Evolutionary conservation across 2,888 invertebrate species (phyloP), one percentile per base, ranked within the genome.

Genomic region (Ornithoptera alexandrae): DNA sequence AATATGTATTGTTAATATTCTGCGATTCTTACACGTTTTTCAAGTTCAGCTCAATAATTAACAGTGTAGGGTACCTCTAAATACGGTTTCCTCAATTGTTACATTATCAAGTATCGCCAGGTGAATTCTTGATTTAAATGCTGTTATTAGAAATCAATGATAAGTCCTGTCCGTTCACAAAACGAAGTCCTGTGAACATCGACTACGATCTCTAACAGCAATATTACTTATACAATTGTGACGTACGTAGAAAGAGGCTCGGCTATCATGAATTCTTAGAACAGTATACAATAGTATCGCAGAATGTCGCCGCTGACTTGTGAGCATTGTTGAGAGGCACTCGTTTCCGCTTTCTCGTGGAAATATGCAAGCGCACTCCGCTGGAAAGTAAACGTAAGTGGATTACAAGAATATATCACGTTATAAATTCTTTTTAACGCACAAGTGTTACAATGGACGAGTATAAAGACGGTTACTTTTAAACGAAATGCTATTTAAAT

Each of bases 341-440:
- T 88, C 84, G 88, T 90, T 92, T 92, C 91, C 91, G 92, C 92
- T 92, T 92, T 92, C 91, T 85, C 91, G 90, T 86, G 89, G 86
- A 92, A 91, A 91, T 91, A 91, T 89, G 90, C 87, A 87, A 81
- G 85, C 89, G 82, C 84, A 83, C 62, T 62, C 84, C 81, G 82
- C 86, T 89, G 89, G 90, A 90, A 90, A 91, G 90, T 85, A 87
- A 85, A 85, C 83, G 80, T 76, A 77, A 76, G 74, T 73, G 74
- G 73, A 76, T 77, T 80, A 78, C 79, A 76, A 79, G 79, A 80
- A 81, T 72, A 76, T 75, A 77, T 77, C 71, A 72, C 74, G 75
- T 76, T 72, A 74, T 75, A 76, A 75, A 76, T 74, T 72, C 72
- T 72, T 71, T 65, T 69, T 60, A 64, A 64, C 63, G 59, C 68